A percentile compares a stretch with the other conserved stretches of the same genome.
Evolutionary conservation across 1,140 invertebrate species (phyloP).

Genomic region (Sarcophaga peregrina): DNA sequence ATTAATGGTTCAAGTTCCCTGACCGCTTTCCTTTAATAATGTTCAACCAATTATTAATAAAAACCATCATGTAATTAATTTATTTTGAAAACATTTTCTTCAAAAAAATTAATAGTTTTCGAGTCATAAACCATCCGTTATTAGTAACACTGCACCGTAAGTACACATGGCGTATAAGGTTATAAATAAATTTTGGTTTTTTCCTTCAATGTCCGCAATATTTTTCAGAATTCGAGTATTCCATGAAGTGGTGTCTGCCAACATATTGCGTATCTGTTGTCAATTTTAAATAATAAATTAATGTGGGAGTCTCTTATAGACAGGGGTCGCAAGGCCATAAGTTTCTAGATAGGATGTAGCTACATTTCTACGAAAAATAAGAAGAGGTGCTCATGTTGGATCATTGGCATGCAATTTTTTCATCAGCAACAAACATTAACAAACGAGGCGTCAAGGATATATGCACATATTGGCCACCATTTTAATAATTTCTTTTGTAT

Average conservation of each 20-base stretch:
- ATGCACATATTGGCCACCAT: conserved; percentile 9
- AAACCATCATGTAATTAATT: too few species aligned
- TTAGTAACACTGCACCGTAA: not conserved
- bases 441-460: not conserved
- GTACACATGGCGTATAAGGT: not conserved
- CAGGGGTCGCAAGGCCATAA: too few species aligned
- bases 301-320: too few species aligned
- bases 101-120: too few species aligned
- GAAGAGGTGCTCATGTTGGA: not conserved
- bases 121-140: not conserved
- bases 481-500: not conserved
- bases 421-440: not conserved
- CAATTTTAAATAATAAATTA: too few species aligned
- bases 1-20: too few species aligned
- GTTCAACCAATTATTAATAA: too few species aligned
- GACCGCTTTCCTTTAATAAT: too few species aligned
- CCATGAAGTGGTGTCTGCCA: not conserved
- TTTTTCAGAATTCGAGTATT: not conserved
- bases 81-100: too few species aligned
- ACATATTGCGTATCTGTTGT: not conserved
- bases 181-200: not conserved
- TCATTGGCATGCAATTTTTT: not conserved
- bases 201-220: not conserved
- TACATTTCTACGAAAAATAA: not conserved
- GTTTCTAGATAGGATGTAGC: too few species aligned